Evolutionary conservation across 1,140 invertebrate genomes (phyloP).

Genomic region (Thrips palmi): DNA sequence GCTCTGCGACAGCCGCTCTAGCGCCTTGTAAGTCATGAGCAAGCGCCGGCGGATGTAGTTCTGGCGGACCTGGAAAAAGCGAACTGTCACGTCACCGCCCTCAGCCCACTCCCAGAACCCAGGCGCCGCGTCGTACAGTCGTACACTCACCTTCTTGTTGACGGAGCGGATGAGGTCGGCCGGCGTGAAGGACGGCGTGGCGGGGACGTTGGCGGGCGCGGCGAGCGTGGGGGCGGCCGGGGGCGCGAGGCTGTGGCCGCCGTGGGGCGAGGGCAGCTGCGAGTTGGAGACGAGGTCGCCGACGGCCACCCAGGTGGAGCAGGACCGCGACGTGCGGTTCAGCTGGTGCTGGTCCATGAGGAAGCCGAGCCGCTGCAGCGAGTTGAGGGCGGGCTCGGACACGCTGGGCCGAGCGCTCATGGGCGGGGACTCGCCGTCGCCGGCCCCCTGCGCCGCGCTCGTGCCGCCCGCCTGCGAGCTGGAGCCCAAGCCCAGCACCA

Average conservation of each 20-base stretch:
- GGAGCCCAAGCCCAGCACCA: slow-evolving; percentile 11
- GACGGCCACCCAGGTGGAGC: slow-evolving; percentile 72
- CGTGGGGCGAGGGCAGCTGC: slow-evolving; percentile 52
- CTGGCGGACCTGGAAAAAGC: slow-evolving; percentile 37
- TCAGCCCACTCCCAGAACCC: no score
- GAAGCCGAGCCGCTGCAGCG: slow-evolving; percentile 28
- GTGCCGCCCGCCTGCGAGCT: slow-evolving; percentile 15
- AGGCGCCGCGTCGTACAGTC: no score
- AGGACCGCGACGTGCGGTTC: slow-evolving; percentile 56
- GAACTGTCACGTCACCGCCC: no score
- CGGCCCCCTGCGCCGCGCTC: slow-evolving; percentile 17
- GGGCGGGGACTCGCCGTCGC: slow-evolving; percentile 19
- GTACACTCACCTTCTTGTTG: slow-evolving; percentile 57
- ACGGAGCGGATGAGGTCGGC: slow-evolving; percentile 58
- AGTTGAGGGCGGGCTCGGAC: slow-evolving; percentile 44
- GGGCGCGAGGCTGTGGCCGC: slow-evolving; percentile 27
- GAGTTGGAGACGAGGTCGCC: slow-evolving; percentile 49
- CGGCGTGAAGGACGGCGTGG: slow-evolving; percentile 37
- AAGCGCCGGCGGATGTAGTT: slow-evolving; percentile 53
- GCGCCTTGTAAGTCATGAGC: slow-evolving; percentile 58
- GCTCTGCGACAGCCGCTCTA: slow-evolving; percentile 62
- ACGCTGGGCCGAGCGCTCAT: slow-evolving; percentile 23
- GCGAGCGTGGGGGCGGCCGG: slow-evolving; percentile 22
- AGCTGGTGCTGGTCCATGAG: slow-evolving; percentile 33
- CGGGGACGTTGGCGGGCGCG: slow-evolving; percentile 24